phyloP scores from a whole-genome alignment of 1,140 invertebrate genomes.

The Drosophila neocordata region DNA sequence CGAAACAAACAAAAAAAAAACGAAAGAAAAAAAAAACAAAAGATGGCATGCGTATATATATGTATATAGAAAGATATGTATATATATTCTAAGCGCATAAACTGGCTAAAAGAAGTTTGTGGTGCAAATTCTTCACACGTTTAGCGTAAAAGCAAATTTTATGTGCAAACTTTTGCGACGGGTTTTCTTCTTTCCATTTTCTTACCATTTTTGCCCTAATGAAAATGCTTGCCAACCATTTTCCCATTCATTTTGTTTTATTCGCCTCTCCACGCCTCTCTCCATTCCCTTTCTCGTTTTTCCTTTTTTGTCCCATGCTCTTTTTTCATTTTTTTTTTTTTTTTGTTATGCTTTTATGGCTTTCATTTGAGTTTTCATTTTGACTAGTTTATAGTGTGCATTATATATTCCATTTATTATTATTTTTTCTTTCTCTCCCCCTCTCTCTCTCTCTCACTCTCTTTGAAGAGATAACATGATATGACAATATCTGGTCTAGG shows the following conservation, averaged over 20 bases:
- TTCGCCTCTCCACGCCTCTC: background rate
- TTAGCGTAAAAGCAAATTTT: constrained; percentile 55
- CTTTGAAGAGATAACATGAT: background rate
- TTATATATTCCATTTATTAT: background rate
- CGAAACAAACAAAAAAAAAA: constrained; percentile 1
- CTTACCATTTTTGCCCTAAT: constrained; percentile 5
- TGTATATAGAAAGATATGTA: background rate
- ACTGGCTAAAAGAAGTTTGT: constrained; percentile 4
- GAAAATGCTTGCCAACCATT: constrained; percentile 20
- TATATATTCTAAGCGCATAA: constrained; percentile 15
- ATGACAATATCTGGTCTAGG: constrained; percentile 9
- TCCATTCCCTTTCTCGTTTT: too few relatives aligned
- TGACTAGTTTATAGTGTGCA: constrained; percentile 34
- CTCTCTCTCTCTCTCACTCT: too few relatives aligned
- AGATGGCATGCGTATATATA: background rate
- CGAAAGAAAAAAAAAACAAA: background rate
- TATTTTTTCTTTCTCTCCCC: background rate
- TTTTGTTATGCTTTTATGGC: constrained; percentile 26
- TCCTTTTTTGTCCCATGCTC: background rate
- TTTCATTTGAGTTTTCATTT: constrained; percentile 50
- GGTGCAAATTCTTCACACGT: constrained; percentile 54
- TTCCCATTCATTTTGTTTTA: constrained; percentile 13
- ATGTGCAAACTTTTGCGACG: constrained; percentile 40
- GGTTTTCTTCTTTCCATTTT: constrained; percentile 24
- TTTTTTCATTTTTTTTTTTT: too few relatives aligned